phyloP scores from a whole-genome alignment of 2,888 invertebrate genomes.

The Megaustenia siamemsis region DNA sequence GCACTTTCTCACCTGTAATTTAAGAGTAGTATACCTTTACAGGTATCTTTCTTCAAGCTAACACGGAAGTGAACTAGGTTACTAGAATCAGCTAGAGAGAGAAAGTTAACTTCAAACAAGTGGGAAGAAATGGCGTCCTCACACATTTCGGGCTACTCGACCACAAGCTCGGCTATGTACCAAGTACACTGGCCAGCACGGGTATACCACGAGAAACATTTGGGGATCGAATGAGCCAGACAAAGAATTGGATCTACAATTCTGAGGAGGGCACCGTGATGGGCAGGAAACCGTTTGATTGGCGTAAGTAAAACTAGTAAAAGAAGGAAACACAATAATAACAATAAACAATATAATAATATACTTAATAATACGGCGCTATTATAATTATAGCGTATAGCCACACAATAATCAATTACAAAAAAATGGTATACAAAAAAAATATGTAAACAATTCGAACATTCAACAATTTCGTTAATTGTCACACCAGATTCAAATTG shows the following conservation, averaged over 20 bases:
- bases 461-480: too few species aligned
- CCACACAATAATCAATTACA: too few species aligned
- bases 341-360: neutral
- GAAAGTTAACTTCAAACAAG: neutral
- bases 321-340: too few species aligned
- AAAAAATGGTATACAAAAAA: too few species aligned
- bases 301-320: slow-evolving; percentile 52
- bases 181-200: slow-evolving; percentile 56
- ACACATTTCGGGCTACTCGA: slow-evolving; percentile 54
- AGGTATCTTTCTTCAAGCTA: too few species aligned
- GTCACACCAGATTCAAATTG: too few species aligned
- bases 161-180: slow-evolving; percentile 57
- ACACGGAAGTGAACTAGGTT: neutral
- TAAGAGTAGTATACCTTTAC: too few species aligned
- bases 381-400: too few species aligned
- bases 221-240: slow-evolving; percentile 56
- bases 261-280: slow-evolving; percentile 55
- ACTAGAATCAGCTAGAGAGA: neutral
- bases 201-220: slow-evolving; percentile 55
- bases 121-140: slow-evolving; percentile 56
- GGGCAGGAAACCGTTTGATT: slow-evolving; percentile 53
- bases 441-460: too few species aligned
- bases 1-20: slow-evolving; percentile 40
- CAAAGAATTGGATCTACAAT: slow-evolving; percentile 53
- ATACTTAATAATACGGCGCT: too few species aligned